phyloP scores from a whole-genome alignment of 2,113 vertebrate species.

The Saimiri boliviensis region DNA sequence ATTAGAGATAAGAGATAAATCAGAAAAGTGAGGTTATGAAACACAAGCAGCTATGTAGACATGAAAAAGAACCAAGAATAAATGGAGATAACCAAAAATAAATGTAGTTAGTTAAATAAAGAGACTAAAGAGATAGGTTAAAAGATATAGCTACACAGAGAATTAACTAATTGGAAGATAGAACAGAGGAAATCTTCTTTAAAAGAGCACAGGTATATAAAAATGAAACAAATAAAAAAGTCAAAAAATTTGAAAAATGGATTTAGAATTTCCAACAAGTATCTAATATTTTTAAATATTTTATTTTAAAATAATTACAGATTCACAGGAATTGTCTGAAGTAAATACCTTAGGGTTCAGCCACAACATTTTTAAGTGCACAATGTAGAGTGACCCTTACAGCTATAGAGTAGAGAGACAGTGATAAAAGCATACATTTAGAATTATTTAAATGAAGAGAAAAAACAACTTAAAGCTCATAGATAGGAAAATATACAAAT shows the following conservation, averaged over 20 bases:
- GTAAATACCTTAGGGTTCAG: not conserved
- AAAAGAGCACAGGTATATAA: not conserved
- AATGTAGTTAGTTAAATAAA: not conserved
- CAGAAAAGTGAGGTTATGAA: not conserved
- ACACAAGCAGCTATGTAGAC: not conserved
- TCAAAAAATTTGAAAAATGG: constrained; percentile 1
- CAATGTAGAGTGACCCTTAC: not conserved
- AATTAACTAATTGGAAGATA: not conserved
- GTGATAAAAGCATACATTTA: not conserved
- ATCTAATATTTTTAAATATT: not conserved
- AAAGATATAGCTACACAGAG: constrained; percentile 52
- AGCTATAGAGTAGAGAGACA: not conserved
- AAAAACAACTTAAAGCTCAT: not conserved
- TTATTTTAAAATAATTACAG: not conserved
- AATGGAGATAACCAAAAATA: not conserved
- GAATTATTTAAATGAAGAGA: not conserved
- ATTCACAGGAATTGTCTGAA: not conserved
- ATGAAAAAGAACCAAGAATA: not conserved
- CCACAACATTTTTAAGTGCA: not conserved
- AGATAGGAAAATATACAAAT: not conserved
- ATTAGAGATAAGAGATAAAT: not conserved
- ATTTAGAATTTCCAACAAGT: not conserved
- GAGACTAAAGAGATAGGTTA: not conserved
- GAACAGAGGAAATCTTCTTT: not conserved
- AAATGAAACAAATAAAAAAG: not conserved